These are phyloP conservation scores for Lordiphosa clarofinis DNA, from an alignment of 1,140 invertebrate species.

Conservation along the genomic window DNA sequence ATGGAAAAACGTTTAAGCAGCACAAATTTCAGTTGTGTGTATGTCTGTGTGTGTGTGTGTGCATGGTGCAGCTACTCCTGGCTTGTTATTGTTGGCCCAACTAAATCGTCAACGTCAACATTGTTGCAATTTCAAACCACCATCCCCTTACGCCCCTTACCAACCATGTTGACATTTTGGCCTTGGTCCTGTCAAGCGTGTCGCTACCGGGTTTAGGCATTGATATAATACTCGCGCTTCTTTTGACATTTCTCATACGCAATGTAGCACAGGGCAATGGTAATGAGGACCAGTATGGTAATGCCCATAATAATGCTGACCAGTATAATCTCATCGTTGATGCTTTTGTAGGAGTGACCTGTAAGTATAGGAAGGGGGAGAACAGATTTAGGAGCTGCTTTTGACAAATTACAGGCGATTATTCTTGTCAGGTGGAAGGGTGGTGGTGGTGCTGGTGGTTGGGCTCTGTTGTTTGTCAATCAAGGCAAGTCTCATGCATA, in stretches of 20 bases:
- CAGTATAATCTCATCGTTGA: slow-evolving; percentile 92
- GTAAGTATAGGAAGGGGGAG: slow-evolving; percentile 32
- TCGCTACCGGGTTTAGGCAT: slow-evolving; percentile 59
- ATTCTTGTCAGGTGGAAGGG: slow-evolving; percentile 32
- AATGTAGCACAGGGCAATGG: slow-evolving; percentile 89
- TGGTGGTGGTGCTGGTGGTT: slow-evolving; percentile 6
- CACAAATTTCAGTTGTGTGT: slow-evolving; percentile 35
- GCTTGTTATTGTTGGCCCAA: slow-evolving; percentile 38
- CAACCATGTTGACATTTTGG: slow-evolving; percentile 56
- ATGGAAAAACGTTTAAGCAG: slow-evolving; percentile 49
- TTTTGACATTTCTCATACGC: slow-evolving; percentile 87
- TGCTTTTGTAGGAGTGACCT: slow-evolving; percentile 88
- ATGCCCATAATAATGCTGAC: slow-evolving; percentile 91
- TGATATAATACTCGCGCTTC: slow-evolving; percentile 80
- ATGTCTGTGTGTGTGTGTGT: slow-evolving; percentile 7
- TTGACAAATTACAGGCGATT: slow-evolving; percentile 56
- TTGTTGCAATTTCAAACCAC: slow-evolving; percentile 42
- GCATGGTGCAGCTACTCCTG: slow-evolving; percentile 15
- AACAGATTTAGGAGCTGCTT: slow-evolving; percentile 28
- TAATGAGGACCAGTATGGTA: slow-evolving; percentile 88
- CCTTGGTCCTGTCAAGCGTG: neutral
- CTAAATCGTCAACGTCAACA: slow-evolving; percentile 73
- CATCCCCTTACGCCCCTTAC: neutral
- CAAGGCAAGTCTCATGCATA: slow-evolving; percentile 49
- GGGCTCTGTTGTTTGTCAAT: slow-evolving; percentile 35